Evolutionary conservation across 2,888 invertebrate genomes (phyloP), one percentile per base, ranked within the genome.

Genomic region (Drosophila melanosoma): DNA sequence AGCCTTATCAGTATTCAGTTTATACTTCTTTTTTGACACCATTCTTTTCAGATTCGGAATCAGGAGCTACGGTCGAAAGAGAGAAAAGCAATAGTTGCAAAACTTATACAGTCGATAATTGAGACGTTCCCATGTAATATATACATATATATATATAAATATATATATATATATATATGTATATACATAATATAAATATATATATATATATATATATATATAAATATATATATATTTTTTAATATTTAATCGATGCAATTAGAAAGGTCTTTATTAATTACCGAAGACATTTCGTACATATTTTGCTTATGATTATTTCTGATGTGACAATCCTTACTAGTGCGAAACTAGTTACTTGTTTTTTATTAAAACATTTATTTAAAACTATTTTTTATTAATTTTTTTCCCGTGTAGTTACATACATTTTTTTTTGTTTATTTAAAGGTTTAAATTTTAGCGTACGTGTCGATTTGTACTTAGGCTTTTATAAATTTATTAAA

Each of bases 311-410:
- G 76, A 15, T 8, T 20, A 45, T 15, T 81, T 76, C 56, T 66
- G 62, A 64, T 88, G 82, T 80, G 89, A 83, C 78, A 76, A 85
- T 85, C 65, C 80, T 87, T 82, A 83, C 82, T 82, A 82, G 81
- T 83, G 87, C 87, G 72, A 87, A 87, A 81, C 89, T 82, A 53
- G 10, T 69, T 79, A 74, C 72, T 53, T 74, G 61, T 60, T 84
- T 42, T 42, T 65, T 76, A 65, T 72, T 82, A 64, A 51, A 57
- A 58, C 61, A 65, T 67, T 71, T 64, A 36, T 67, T 73, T 63
- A 73, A 65, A 52, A 64, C 64, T 82, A 76, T 29, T 52, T 66
- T 45, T 65, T 63, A 23, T 29, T 26, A 2, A 17, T 23, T 35
- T 72, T 68, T 35, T 29, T 51, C 17, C n/a, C 29, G 73, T 83